Percentiles rank a stretch among this genome's conserved stretches.
phyloP scores from a whole-genome alignment of 2,888 invertebrate species.

The Melipona bicolor region DNA sequence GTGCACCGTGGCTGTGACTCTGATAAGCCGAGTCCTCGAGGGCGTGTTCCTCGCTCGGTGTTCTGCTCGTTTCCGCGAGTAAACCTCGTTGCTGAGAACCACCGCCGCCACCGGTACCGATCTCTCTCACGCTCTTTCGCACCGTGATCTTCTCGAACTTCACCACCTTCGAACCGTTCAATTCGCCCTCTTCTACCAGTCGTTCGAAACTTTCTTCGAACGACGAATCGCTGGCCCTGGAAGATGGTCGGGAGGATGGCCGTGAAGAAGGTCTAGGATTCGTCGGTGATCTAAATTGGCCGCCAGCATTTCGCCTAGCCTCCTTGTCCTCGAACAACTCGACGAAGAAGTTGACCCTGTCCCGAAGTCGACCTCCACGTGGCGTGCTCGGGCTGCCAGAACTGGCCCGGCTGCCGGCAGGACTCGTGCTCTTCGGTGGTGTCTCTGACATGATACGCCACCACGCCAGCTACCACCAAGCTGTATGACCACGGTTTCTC shows the following conservation, averaged over 20 bases:
- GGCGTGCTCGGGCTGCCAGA: constrained; percentile 79
- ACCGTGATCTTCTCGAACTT: constrained; percentile 90
- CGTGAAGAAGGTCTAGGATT: constrained; percentile 76
- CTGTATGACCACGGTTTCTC: neutral
- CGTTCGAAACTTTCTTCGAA: constrained; percentile 85
- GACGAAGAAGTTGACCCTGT: constrained; percentile 91
- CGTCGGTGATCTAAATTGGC: constrained; percentile 47
- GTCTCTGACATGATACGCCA: constrained; percentile 33
- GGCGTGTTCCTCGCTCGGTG: constrained; percentile 86
- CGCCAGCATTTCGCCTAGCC: constrained; percentile 79
- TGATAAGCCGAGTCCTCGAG: constrained; percentile 87
- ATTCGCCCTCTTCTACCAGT: constrained; percentile 88
- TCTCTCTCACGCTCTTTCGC: constrained; percentile 87
- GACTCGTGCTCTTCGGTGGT: constrained; percentile 58
- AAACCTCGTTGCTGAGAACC: constrained; percentile 27
- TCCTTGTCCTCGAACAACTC: constrained; percentile 81
- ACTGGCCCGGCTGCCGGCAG: constrained; percentile 60
- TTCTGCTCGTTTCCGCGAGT: constrained; percentile 82
- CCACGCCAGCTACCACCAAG: neutral
- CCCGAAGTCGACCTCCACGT: constrained; percentile 86
- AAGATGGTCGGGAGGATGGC: constrained; percentile 62
- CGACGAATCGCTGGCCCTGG: constrained; percentile 81
- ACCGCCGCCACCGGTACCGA: constrained; percentile 66
- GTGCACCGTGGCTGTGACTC: constrained; percentile 84
- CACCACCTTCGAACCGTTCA: constrained; percentile 88